A percentile compares a stretch with the other conserved stretches of the same genome.
Conservation (phyloP, 2,113 vertebrate species). For the Stictonetta naevosa region DNA sequence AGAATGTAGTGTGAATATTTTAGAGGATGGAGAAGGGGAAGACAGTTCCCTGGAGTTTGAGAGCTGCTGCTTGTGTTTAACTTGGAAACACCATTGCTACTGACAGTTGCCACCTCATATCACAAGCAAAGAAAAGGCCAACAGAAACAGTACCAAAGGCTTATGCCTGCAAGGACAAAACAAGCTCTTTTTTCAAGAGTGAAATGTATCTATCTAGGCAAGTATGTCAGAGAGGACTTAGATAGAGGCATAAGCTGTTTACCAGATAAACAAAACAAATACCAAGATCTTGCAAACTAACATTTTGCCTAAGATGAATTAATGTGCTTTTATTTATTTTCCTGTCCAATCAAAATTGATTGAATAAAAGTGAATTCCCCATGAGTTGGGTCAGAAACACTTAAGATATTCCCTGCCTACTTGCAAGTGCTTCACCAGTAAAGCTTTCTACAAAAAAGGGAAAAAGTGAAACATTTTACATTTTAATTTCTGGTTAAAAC, state of each 20-base stretch:
- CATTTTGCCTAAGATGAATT: not conserved
- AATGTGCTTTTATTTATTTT: not conserved
- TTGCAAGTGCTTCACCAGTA: not conserved
- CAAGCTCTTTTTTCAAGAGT: not conserved
- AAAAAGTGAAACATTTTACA: not conserved
- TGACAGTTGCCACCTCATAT: slow-evolving; percentile 5
- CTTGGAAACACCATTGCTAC: not conserved
- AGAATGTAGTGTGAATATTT: not conserved
- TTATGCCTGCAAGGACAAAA: not conserved
- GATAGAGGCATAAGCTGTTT: not conserved
- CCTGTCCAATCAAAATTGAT: rapidly evolving
- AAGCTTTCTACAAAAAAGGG: not conserved
- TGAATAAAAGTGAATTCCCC: not conserved
- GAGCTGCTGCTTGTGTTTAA: not conserved
- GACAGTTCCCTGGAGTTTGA: not conserved
- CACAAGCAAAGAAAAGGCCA: not conserved
- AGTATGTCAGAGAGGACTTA: not conserved
- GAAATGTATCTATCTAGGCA: not conserved
- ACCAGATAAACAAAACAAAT: not conserved
- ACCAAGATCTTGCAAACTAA: not conserved
- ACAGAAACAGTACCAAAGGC: not conserved
- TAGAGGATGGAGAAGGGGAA: not conserved
- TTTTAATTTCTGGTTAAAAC: not conserved
- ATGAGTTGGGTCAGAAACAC: not conserved
- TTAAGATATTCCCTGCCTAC: not conserved